Evolutionary conservation across 2,888 invertebrate genomes (phyloP).

Genomic region (Argyresthia albistria): DNA sequence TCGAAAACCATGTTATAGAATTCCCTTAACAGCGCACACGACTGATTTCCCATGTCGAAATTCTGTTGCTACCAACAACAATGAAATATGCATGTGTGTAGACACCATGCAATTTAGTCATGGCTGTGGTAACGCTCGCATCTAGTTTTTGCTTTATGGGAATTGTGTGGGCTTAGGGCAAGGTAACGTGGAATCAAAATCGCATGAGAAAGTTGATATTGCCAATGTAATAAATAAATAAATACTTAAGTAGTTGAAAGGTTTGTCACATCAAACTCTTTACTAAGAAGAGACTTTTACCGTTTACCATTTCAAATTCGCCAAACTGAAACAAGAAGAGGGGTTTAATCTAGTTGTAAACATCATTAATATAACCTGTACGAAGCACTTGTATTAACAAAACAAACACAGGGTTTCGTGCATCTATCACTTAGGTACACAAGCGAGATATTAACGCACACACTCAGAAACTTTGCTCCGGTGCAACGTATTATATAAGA

Average conservation of each 20-base stretch:
- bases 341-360: too few relatives aligned
- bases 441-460: slow-evolving; percentile 1
- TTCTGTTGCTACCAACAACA: slow-evolving; percentile 43
- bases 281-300: too few relatives aligned
- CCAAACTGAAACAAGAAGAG: too few relatives aligned
- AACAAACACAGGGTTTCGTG: not conserved
- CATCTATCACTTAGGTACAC: not conserved
- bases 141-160: too few relatives aligned
- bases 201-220: too few relatives aligned
- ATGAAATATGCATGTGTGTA: slow-evolving; percentile 60
- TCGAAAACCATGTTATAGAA: not conserved
- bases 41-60: slow-evolving; percentile 53
- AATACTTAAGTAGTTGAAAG: too few relatives aligned
- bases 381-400: not conserved
- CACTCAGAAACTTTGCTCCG: not conserved
- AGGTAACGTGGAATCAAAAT: too few relatives aligned
- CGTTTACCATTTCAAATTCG: too few relatives aligned
- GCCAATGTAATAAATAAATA: too few relatives aligned
- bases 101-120: slow-evolving; percentile 50
- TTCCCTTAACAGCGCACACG: slow-evolving; percentile 6
- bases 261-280: too few relatives aligned
- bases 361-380: not conserved
- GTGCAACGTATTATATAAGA: slow-evolving; percentile 3
- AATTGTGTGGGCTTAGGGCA: too few relatives aligned
- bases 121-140: slow-evolving; percentile 24